These are phyloP conservation scores for Orius laevigatus DNA, from an alignment of 1,140 invertebrate genomes.

Conservation along the genomic window DNA sequence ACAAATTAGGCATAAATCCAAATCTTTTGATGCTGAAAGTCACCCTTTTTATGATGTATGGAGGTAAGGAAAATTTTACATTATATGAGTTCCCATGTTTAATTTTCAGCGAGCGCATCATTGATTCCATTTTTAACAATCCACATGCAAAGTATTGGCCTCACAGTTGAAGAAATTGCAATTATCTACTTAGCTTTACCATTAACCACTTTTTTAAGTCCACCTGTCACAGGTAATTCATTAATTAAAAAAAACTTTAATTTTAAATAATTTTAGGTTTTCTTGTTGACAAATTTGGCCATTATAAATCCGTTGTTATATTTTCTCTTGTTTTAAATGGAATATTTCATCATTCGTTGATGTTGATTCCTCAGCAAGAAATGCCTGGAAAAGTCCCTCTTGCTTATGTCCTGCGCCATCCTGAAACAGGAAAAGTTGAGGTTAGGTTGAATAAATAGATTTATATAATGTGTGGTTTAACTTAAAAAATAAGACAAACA, in stretches of 20 bases:
- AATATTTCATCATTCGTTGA: conserved; percentile 50
- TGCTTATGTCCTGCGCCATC: conserved; percentile 53
- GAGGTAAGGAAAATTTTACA: conserved; percentile 35
- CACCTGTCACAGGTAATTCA: conserved; percentile 50
- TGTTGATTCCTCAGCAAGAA: conserved; percentile 55
- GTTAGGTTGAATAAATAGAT: conserved; percentile 25
- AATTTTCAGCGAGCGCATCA: conserved; percentile 51
- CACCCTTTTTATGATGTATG: conserved; percentile 62
- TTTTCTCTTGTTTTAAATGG: conserved; percentile 52
- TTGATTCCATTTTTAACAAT: conserved; percentile 67
- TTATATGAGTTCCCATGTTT: conserved; percentile 5
- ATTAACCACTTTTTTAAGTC: conserved; percentile 61
- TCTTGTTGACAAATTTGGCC: conserved; percentile 62
- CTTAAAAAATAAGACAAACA: background rate
- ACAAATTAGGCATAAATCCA: conserved; percentile 38
- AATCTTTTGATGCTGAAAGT: conserved; percentile 62
- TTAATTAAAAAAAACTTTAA: too few relatives aligned
- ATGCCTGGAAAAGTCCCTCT: conserved; percentile 49
- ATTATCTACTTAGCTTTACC: conserved; percentile 68
- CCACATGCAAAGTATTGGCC: conserved; percentile 72
- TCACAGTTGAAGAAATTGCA: conserved; percentile 66
- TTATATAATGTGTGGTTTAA: background rate
- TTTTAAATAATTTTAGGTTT: too few relatives aligned
- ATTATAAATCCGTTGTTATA: conserved; percentile 62
- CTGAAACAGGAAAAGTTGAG: conserved; percentile 45